Base-by-base conservation (phyloP, 2,113 vertebrate species). In the Nothoprocta perdicaria region DNA sequence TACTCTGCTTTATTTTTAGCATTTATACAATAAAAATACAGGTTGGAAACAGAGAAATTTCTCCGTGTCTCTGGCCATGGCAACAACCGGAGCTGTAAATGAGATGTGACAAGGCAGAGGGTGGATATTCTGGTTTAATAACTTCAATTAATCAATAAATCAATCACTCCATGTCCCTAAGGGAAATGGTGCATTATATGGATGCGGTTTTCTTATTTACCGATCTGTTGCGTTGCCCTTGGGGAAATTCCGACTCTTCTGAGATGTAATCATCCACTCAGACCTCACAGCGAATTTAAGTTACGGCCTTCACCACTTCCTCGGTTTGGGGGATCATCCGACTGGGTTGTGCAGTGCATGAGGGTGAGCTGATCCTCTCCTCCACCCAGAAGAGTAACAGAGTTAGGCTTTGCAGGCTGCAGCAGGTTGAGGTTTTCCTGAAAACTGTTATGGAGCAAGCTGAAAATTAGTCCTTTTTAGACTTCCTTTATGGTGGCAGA, bases 71-170 rank as follows among this genome's bases (percentile, higher is more conserved):
- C 91, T 73, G 29, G 48, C 71, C 78, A 0, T 84, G 76, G 91
- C 73, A 89, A 80, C 22, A 60, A 43, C 11, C 46, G 79, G 61
- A 57, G 40, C 57, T 48, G 53, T 84, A 95, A 90, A 94, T 46
- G 53, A 86, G 77, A 92, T 81, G 50, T 84, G 93, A 94, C 80
- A 93, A 86, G 74, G 43, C 35, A 84, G 35, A 84, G n/a, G 86
- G 78, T 86, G 62, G 53, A 73, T 92, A 69, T 94, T 93, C 78
- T 90, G 53, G 16, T 86, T 94, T 93, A 86, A 69, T 86, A 84
- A 66, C 86, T 66, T 22, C 67, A 93, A 60, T 94, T 81, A 92
- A 95, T 95, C 90, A 72, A 74, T 93, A 8, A 0, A 78, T 94
- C 87, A 80, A 62, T 95, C 88, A 84, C 45, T 69, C 38, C 27